phyloP scores from a whole-genome alignment of 2,888 invertebrate genomes.

The Phortica magna region DNA sequence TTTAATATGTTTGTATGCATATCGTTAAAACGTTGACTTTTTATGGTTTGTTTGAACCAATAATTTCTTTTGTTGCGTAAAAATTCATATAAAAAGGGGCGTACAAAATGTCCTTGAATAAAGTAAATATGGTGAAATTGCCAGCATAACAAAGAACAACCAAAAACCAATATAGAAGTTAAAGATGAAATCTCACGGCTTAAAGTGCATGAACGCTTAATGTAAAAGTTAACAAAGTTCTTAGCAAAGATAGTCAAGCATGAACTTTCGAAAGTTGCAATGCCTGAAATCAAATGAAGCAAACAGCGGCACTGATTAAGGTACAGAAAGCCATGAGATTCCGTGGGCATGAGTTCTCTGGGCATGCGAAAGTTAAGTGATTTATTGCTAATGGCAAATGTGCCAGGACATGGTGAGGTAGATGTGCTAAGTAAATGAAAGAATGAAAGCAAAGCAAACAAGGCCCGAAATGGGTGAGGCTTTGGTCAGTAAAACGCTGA shows the following conservation, averaged over 20 bases:
- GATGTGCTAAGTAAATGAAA: neutral
- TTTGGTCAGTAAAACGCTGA: too few species aligned
- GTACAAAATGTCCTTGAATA: neutral
- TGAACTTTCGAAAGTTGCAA: neutral
- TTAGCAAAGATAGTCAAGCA: neutral
- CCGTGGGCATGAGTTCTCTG: neutral
- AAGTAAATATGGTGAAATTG: neutral
- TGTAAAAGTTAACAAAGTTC: slow-evolving; percentile 7
- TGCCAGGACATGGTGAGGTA: neutral
- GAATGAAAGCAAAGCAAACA: neutral
- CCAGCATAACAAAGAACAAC: neutral
- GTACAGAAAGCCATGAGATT: neutral
- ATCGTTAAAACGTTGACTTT: neutral
- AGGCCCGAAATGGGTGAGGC: neutral
- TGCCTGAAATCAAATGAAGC: slow-evolving; percentile 3
- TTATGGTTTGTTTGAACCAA: neutral
- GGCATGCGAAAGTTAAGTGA: neutral
- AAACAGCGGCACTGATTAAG: slow-evolving; percentile 9
- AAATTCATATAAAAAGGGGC: neutral
- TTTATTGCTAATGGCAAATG: neutral
- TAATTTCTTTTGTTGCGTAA: neutral
- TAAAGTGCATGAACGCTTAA: neutral
- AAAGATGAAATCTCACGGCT: neutral
- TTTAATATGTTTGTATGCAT: neutral
- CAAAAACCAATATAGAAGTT: neutral